Evolutionary conservation across 1,140 invertebrate species (phyloP).

Genomic region (silkworm (Bombyx mori)): DNA sequence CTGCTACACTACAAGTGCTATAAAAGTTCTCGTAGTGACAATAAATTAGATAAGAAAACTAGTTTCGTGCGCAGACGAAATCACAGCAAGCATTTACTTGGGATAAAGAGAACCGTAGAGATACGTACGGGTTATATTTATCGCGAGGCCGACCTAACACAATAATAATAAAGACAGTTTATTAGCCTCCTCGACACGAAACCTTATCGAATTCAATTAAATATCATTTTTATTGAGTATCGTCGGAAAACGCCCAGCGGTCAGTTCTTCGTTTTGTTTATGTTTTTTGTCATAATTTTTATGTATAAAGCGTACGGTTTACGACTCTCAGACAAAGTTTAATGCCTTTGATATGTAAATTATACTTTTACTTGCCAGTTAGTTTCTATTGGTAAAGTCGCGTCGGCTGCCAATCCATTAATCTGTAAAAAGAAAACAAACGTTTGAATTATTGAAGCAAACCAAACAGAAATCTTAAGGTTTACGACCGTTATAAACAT

Average conservation of each 20-base stretch:
- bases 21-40: background rate
- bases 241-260: slow-evolving; percentile 46
- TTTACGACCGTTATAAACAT: slow-evolving; percentile 29
- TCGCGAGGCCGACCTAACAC: slow-evolving; percentile 47
- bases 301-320: slow-evolving; percentile 14
- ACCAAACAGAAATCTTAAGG: slow-evolving; percentile 1
- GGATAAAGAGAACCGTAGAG: slow-evolving; percentile 23
- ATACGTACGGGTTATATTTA: slow-evolving; percentile 39
- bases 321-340: slow-evolving; percentile 17
- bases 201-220: slow-evolving; percentile 67
- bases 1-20: too few relatives aligned
- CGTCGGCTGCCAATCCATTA: slow-evolving; percentile 22
- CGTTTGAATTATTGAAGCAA: background rate
- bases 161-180: slow-evolving; percentile 66
- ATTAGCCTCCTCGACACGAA: slow-evolving; percentile 52
- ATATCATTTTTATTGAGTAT: slow-evolving; percentile 69
- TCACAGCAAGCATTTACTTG: slow-evolving; percentile 27
- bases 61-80: slow-evolving; percentile 14
- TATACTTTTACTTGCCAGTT: slow-evolving; percentile 21
- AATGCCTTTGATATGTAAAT: background rate
- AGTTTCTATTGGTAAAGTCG: slow-evolving; percentile 20
- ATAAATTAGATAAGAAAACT: slow-evolving; percentile 15
- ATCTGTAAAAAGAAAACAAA: slow-evolving; percentile 28
- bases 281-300: slow-evolving; percentile 25
- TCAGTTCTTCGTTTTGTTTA: slow-evolving; percentile 37